These are phyloP conservation scores for Pampusana beccarii DNA, from an alignment of 2,113 vertebrate genomes.

Conservation along the genomic window DNA sequence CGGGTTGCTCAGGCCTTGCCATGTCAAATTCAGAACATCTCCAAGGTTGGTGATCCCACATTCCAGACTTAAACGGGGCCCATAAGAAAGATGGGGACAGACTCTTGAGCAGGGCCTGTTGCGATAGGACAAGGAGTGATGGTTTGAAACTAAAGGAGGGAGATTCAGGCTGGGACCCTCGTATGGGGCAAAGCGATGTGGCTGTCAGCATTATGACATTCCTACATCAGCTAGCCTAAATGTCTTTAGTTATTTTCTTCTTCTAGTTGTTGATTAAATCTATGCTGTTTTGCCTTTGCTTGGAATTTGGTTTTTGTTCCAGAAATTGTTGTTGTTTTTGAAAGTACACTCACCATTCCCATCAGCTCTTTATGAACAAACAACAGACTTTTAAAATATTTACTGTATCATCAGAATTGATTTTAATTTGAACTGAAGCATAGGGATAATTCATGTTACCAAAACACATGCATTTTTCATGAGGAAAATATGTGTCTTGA, in stretches of 20 bases:
- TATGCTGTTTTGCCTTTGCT: neutral
- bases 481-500: neutral
- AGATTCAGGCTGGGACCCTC: no score
- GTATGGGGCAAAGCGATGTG: no score
- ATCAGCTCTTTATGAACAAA: neutral
- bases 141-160: no score
- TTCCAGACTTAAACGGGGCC: no score
- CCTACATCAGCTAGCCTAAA: neutral
- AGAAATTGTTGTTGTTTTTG: neutral
- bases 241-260: neutral
- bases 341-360: neutral
- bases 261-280: neutral
- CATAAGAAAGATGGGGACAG: no score
- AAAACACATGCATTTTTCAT: slow-evolving; percentile 13
- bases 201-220: neutral
- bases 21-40: neutral
- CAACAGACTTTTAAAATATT: neutral
- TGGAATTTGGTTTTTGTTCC: neutral
- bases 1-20: neutral
- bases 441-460: neutral
- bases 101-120: no score
- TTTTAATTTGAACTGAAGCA: neutral
- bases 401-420: neutral
- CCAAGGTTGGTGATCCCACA: neutral
- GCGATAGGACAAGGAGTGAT: no score